These are phyloP conservation scores for Microtus montanus DNA, from an alignment of 2,113 vertebrate species.

Conservation along the genomic window DNA sequence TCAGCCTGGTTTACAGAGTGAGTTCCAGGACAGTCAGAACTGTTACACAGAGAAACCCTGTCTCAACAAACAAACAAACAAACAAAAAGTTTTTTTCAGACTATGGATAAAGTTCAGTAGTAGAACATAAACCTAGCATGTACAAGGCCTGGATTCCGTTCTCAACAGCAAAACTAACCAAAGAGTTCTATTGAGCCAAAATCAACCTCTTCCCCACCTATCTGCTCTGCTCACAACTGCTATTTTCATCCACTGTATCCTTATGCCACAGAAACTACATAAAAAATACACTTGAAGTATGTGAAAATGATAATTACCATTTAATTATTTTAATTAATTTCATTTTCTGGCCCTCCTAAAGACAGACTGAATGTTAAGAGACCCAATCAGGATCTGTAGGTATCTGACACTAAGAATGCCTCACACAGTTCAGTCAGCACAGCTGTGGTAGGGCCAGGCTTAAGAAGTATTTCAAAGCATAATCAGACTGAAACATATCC, in stretches of 20 bases:
- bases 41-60: too few relatives aligned
- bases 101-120: not conserved
- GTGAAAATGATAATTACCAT: slow-evolving; percentile 1
- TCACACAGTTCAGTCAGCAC: not conserved
- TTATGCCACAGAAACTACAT: not conserved
- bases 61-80: too few relatives aligned
- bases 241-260: slow-evolving; percentile 7
- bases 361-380: slow-evolving; percentile 1
- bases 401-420: slow-evolving; percentile 6
- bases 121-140: not conserved
- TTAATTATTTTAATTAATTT: not conserved
- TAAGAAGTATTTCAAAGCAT: not conserved
- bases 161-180: not conserved
- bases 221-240: not conserved
- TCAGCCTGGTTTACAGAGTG: too few relatives aligned
- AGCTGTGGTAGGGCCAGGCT: not conserved
- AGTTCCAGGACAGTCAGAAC: too few relatives aligned
- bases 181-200: not conserved
- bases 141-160: not conserved
- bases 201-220: not conserved
- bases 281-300: slow-evolving; percentile 44
- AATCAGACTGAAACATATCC: not conserved
- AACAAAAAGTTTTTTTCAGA: not conserved
- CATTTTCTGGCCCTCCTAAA: not conserved
- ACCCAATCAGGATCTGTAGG: not conserved